These are phyloP conservation scores for Falco peregrinus DNA, from an alignment of 2,797 vertebrate genomes.

Conservation along the genomic window DNA sequence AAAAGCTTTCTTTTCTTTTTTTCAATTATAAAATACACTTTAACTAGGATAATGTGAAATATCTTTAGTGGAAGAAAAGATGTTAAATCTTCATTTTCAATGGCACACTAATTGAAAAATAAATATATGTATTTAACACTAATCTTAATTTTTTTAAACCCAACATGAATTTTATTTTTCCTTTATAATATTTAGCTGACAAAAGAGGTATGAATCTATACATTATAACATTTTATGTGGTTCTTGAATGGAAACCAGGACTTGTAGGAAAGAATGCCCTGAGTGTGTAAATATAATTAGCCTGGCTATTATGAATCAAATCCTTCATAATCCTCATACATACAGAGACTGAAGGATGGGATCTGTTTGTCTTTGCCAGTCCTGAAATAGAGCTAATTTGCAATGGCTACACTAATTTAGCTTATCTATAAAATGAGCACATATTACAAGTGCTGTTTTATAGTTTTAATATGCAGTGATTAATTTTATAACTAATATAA, in stretches of 20 bases:
- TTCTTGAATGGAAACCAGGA: constrained; percentile 32
- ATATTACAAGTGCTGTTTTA: constrained; percentile 42
- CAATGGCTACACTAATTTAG: constrained; percentile 50
- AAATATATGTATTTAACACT: neutral
- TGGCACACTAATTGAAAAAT: neutral
- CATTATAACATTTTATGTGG: constrained; percentile 25
- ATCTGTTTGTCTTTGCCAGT: constrained; percentile 51
- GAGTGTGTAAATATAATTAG: constrained; percentile 66
- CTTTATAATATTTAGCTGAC: neutral
- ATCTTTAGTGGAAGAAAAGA: neutral
- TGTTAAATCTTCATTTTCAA: neutral
- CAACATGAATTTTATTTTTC: neutral
- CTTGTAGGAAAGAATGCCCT: neutral
- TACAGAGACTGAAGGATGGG: constrained; percentile 8
- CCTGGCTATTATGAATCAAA: constrained; percentile 57
- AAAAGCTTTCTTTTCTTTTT: neutral
- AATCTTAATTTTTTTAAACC: neutral
- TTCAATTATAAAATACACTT: neutral
- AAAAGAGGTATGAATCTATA: neutral
- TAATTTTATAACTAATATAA: constrained; percentile 66
- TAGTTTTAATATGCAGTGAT: constrained; percentile 66
- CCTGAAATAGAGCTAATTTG: constrained; percentile 57
- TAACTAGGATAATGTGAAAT: neutral
- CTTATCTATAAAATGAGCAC: constrained; percentile 64
- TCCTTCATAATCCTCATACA: constrained; percentile 50